Evolutionary conservation across 2,797 vertebrate genomes (phyloP).

Genomic region (Pipistrellus nathusii): DNA sequence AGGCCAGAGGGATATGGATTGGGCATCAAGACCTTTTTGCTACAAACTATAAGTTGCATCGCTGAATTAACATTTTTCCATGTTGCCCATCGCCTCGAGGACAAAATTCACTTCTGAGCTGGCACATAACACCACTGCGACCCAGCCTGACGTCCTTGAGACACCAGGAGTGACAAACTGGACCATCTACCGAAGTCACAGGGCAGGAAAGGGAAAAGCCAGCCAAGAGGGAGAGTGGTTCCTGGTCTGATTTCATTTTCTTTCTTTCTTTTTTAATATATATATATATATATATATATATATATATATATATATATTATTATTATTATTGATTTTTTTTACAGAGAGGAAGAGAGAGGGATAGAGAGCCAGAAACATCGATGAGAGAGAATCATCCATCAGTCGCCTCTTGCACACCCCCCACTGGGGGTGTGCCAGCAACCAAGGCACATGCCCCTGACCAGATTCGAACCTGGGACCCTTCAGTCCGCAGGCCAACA

Average conservation of each 20-base stretch:
- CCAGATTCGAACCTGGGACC: no score
- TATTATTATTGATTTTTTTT: no score
- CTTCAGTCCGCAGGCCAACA: no score
- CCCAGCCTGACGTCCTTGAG: background rate
- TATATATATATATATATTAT: no score
- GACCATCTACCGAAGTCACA: background rate
- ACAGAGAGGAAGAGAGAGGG: no score
- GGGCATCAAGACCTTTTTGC: background rate
- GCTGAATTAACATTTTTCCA: background rate
- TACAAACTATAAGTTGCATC: slow-evolving; percentile 41
- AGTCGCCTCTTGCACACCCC: no score
- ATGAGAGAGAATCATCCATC: no score
- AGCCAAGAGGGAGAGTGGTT: background rate
- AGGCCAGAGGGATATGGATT: background rate
- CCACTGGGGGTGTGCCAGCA: no score
- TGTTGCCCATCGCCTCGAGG: background rate
- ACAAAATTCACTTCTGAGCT: background rate
- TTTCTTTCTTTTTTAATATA: no score
- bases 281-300: no score
- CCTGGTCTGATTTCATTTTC: background rate
- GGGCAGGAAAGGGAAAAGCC: background rate
- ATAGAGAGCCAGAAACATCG: no score
- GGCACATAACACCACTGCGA: background rate
- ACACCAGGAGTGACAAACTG: background rate
- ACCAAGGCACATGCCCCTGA: no score